Base-by-base conservation (phyloP, 2,888 invertebrate genomes). In the Piscicola geometra region DNA sequence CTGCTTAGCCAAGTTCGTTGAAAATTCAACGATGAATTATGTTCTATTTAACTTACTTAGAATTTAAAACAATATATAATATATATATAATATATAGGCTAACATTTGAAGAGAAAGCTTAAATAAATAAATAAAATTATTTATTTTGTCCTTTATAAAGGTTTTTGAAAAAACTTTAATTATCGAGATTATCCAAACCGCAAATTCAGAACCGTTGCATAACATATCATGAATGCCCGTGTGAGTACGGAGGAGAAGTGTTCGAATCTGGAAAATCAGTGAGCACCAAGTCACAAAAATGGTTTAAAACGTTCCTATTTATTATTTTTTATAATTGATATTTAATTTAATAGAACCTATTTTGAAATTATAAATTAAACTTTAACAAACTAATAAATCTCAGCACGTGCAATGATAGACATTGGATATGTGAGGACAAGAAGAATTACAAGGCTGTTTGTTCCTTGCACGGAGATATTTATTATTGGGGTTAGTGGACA, bases 381-480 rank as follows among this genome's bases (percentile, higher is more conserved):
- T n/a, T n/a, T n/a, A n/a, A n/a, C n/a, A n/a, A n/a, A n/a, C n/a
- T n/a, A n/a, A n/a, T n/a, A n/a, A n/a, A n/a, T n/a, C n/a, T n/a
- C 32, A 73, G 73, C 73, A 73, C 73, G 12, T 73, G 73, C 36
- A 0, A 33, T 18, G 32, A 35, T n/a, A 56, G 35, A 33, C 32
- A 32, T 15, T 73, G 73, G 73, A 21, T 25, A 1, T 73, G 73
- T 32, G 64, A 64, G 64, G 73, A 73, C 33, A 64, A 73, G n/a
- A 35, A 30, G 0, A 18, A 36, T 2, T 64, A 60, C 32, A 60
- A 36, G 35, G 60, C 73, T n/a, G 5, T 64, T 21, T 73, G 73
- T 25, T 60, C 73, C 36, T 25, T 73, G 28, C n/a, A 56, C n/a
- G 73, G 73, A 15, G 73, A 73, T 52, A 56, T 73, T 36, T 73